Conservation (phyloP, 2,797 vertebrate genomes). For the Brotula barbata region DNA sequence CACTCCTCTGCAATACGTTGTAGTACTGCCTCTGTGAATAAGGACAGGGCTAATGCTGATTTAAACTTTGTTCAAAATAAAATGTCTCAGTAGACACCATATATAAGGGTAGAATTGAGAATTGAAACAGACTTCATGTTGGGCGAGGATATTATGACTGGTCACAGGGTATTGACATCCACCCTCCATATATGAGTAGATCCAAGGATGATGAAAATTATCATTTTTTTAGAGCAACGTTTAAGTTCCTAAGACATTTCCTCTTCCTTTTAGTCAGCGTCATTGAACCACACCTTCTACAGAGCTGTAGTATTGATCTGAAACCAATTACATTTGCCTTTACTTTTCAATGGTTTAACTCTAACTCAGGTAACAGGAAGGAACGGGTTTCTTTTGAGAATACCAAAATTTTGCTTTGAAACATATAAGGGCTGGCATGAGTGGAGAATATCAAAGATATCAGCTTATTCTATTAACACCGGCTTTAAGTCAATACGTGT, state of each 20-base stretch:
- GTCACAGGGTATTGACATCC: too few species aligned
- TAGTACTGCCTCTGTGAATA: too few species aligned
- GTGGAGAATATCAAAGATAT: conserved; percentile 49
- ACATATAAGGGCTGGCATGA: conserved; percentile 29
- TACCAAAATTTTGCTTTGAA: conserved; percentile 27
- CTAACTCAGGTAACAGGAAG: conserved; percentile 19
- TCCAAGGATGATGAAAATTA: too few species aligned
- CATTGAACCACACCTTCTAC: neutral
- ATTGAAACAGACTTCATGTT: too few species aligned
- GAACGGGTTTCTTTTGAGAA: conserved; percentile 23
- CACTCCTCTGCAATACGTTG: too few species aligned
- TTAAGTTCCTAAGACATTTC: neutral
- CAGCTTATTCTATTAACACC: conserved; percentile 66
- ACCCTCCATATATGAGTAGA: too few species aligned
- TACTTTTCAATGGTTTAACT: conserved; percentile 6
- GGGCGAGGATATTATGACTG: too few species aligned
- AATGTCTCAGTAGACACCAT: too few species aligned
- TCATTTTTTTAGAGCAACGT: too few species aligned
- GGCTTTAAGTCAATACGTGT: conserved; percentile 68
- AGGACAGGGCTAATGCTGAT: too few species aligned
- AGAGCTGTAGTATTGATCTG: neutral
- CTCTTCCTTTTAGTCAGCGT: neutral
- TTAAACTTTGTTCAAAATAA: too few species aligned
- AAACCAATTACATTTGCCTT: neutral
- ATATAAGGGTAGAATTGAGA: too few species aligned